Evolutionary conservation across 2,113 vertebrate species (phyloP).

Genomic region (Halcyon malimbica): DNA sequence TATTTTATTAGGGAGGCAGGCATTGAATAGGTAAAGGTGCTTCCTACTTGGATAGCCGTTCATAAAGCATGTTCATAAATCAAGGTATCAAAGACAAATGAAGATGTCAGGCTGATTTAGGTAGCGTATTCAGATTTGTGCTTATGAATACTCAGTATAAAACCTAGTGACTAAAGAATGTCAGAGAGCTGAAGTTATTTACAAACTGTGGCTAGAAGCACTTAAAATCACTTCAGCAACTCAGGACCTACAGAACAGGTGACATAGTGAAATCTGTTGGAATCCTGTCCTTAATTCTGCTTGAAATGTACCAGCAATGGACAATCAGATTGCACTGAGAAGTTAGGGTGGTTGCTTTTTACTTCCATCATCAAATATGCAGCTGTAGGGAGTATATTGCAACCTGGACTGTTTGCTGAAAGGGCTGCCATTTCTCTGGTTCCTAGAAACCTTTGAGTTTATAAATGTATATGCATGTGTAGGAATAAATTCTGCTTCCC

Average conservation of each 20-base stretch:
- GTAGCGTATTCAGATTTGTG: not conserved
- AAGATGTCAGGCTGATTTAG: not conserved
- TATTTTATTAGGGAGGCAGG: not conserved
- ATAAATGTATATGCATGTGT: not conserved
- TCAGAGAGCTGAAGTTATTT: not conserved
- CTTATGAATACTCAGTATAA: not conserved
- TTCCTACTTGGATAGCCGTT: not conserved
- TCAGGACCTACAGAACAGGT: not conserved
- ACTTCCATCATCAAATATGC: not conserved
- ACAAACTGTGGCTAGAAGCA: not conserved
- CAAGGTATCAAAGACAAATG: not conserved
- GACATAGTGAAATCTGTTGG: not conserved
- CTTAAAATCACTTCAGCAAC: not conserved
- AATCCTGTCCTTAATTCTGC: not conserved
- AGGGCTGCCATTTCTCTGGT: not conserved
- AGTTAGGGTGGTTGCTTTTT: accelerated
- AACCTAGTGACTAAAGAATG: not conserved
- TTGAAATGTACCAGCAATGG: not conserved
- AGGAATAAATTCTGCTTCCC: not conserved
- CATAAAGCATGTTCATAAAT: not conserved
- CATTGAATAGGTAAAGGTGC: not conserved
- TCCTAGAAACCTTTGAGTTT: not conserved
- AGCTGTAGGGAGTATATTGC: not conserved
- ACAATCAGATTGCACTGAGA: not conserved
- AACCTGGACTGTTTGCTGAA: not conserved